Percentiles rank a stretch among this genome's conserved stretches.
phyloP scores from a whole-genome alignment of 2,888 invertebrate genomes.

The Gandaritis pyraliata region DNA sequence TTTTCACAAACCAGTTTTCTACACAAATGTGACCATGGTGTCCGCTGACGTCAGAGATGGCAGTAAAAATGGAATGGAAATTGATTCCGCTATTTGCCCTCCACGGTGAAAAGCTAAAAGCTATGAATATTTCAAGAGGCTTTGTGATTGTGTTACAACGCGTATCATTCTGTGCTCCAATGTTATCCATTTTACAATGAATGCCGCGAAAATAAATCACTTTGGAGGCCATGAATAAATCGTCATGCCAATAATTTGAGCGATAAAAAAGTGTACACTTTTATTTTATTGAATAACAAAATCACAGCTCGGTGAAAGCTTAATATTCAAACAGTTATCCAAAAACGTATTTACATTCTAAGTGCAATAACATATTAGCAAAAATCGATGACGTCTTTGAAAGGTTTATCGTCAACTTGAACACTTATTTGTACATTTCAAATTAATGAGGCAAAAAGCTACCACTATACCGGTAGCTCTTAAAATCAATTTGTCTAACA shows the following conservation, averaged over 20 bases:
- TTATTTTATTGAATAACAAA: too few species aligned
- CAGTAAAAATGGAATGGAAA: conserved; percentile 46
- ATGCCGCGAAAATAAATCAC: conserved; percentile 8
- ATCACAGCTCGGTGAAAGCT: too few species aligned
- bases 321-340: too few species aligned
- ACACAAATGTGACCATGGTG: conserved; percentile 3
- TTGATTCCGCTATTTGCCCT: conserved; percentile 34
- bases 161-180: conserved; percentile 20
- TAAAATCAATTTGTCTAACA: conserved; percentile 21
- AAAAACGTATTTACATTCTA: too few species aligned
- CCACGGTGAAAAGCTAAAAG: conserved; percentile 32
- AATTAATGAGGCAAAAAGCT: conserved; percentile 9
- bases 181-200: conserved; percentile 19
- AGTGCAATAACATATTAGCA: too few species aligned
- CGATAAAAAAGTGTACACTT: too few species aligned
- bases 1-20: conserved; percentile 3
- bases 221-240: conserved; percentile 21
- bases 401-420: too few species aligned
- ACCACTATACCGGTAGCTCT: conserved; percentile 21
- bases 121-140: conserved; percentile 41
- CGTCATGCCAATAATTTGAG: neutral
- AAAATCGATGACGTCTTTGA: too few species aligned
- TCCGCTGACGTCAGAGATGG: conserved; percentile 44
- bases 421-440: too few species aligned
- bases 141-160: conserved; percentile 24